Evolutionary conservation across 2,113 vertebrate genomes (phyloP).

Genomic region (Sterrhoptilus dennistouni): DNA sequence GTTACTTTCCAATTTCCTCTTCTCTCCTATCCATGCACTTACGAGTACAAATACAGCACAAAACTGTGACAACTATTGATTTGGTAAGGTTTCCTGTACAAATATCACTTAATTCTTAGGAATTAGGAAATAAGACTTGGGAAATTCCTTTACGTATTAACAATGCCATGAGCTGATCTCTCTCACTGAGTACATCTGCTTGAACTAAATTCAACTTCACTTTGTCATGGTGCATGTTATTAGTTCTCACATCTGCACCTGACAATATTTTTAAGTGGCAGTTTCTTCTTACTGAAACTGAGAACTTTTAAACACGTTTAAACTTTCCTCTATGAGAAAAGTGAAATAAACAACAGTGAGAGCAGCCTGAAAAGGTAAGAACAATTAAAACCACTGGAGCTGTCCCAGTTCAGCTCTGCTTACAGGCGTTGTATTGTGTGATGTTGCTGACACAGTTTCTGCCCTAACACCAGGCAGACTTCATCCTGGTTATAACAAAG

Average conservation of each 20-base stretch:
- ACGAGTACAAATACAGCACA: neutral
- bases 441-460: neutral
- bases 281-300: neutral
- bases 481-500: neutral
- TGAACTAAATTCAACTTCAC: neutral
- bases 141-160: neutral
- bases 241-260: neutral
- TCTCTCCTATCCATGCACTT: neutral
- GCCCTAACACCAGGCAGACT: neutral
- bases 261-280: neutral
- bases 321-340: neutral
- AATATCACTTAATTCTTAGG: neutral
- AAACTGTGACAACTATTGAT: neutral
- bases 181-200: neutral
- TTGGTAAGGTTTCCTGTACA: neutral
- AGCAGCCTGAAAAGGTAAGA: neutral
- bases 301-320: neutral
- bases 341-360: neutral
- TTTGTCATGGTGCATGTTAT: rapidly evolving
- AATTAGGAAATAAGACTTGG: neutral
- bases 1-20: neutral
- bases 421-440: rapidly evolving
- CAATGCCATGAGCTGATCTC: neutral
- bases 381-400: neutral
- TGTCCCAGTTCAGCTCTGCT: neutral